Evolutionary conservation across 2,888 invertebrate genomes (phyloP).

Genomic region (Pimpla rufipes): DNA sequence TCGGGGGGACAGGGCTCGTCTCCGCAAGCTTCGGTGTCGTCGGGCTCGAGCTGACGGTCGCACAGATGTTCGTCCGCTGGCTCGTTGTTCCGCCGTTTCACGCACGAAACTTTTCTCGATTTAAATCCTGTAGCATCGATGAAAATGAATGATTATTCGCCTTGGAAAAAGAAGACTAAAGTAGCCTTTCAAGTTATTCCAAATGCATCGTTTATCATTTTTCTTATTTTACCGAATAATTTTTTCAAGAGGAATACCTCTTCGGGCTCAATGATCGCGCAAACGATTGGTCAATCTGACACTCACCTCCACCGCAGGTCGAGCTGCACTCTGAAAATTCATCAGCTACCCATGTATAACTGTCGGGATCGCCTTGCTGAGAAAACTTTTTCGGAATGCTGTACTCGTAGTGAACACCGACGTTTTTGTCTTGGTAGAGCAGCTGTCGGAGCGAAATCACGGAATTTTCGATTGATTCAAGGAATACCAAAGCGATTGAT

Average conservation of each 20-base stretch:
- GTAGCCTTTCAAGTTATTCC: not conserved
- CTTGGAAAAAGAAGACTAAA: not conserved
- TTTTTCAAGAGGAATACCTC: no score
- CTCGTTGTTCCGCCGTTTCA: conserved; percentile 90
- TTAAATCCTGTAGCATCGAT: conserved; percentile 88
- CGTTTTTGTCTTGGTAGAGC: conserved; percentile 93
- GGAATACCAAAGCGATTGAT: conserved; percentile 4
- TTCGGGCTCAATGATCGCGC: not conserved
- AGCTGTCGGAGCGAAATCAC: conserved; percentile 86
- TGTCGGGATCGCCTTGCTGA: conserved; percentile 89
- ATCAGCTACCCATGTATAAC: conserved; percentile 94
- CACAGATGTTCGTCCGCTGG: conserved; percentile 92
- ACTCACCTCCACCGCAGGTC: conserved; percentile 95
- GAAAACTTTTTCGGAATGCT: conserved; percentile 92
- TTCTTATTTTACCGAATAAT: no score
- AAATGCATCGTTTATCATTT: not conserved
- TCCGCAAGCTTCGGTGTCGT: conserved; percentile 90
- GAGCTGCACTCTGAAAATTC: conserved; percentile 93
- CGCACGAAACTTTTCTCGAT: conserved; percentile 92
- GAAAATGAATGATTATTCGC: not conserved
- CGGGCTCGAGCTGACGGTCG: conserved; percentile 91
- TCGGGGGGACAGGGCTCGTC: conserved; percentile 91
- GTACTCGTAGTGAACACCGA: conserved; percentile 96
- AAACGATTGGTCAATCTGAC: not conserved
- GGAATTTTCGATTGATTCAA: conserved; percentile 7